These are phyloP conservation scores for Siderastrea radians DNA, from an alignment of 92 coral and sea anemone genomes.

Conservation along the genomic window DNA sequence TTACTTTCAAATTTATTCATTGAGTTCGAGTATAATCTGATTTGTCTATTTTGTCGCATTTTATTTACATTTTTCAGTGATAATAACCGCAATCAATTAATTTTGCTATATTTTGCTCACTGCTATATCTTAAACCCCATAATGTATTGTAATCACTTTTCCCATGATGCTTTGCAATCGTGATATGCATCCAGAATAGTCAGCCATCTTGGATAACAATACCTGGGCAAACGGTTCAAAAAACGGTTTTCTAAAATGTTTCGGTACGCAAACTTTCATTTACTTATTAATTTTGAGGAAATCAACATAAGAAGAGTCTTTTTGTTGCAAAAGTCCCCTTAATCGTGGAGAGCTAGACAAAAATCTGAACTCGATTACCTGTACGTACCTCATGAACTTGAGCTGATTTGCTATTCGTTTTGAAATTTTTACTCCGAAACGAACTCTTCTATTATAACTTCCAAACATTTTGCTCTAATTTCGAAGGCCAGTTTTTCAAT, in stretches of 20 bases:
- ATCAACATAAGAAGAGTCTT: too few species aligned
- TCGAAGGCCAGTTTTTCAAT: not conserved
- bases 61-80: too few species aligned
- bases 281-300: too few species aligned
- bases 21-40: too few species aligned
- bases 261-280: slow-evolving; percentile 29
- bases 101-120: too few species aligned
- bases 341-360: slow-evolving; percentile 18
- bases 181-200: slow-evolving; percentile 14
- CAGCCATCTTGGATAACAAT: slow-evolving; percentile 34
- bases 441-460: not conserved
- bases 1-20: too few species aligned
- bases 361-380: slow-evolving; percentile 24
- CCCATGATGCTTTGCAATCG: slow-evolving; percentile 46
- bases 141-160: slow-evolving; percentile 17
- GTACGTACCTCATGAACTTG: slow-evolving; percentile 8
- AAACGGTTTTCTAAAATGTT: slow-evolving; percentile 12
- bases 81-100: too few species aligned
- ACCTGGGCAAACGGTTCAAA: slow-evolving; percentile 9
- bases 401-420: not conserved
- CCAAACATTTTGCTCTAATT: slow-evolving; percentile 30
- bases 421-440: too few species aligned
- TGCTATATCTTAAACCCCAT: too few species aligned
- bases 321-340: slow-evolving; percentile 28
- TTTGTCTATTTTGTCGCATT: too few species aligned